A percentile compares a stretch with the other conserved stretches of the same genome.
These are phyloP conservation scores for Pangasius sanitwongsei DNA, from an alignment of 2,797 vertebrate genomes.

Conservation along the genomic window DNA sequence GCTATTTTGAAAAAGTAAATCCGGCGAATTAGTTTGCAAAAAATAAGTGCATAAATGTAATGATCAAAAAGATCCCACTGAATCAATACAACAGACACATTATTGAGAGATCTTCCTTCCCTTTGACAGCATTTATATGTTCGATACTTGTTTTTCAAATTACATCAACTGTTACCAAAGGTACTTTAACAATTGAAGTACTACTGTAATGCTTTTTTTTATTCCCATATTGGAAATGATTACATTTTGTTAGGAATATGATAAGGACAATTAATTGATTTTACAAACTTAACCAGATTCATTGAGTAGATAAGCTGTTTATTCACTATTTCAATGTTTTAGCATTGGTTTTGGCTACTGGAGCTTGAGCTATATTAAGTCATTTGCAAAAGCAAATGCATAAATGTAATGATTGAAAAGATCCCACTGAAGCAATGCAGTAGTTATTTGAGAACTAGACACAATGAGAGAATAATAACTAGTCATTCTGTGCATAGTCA, in stretches of 20 bases:
- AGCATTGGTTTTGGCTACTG: background rate
- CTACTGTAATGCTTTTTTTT: background rate
- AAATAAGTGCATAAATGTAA: background rate
- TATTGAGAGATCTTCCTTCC: constrained; percentile 55
- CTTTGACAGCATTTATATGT: constrained; percentile 56
- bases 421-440: background rate
- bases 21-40: background rate
- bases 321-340: background rate
- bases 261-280: background rate
- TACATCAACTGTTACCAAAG: background rate
- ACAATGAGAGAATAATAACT: background rate
- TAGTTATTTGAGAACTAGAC: background rate
- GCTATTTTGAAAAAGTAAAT: background rate
- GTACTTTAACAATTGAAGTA: background rate
- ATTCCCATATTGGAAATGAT: background rate
- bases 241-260: background rate
- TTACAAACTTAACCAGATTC: background rate
- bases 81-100: background rate
- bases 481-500: background rate
- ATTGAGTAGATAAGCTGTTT: no score
- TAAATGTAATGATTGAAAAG: background rate
- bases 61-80: background rate
- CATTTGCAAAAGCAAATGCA: background rate
- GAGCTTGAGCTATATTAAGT: background rate
- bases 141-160: background rate